phyloP scores from a whole-genome alignment of 2,113 vertebrate genomes.

The Malurus melanocephalus region DNA sequence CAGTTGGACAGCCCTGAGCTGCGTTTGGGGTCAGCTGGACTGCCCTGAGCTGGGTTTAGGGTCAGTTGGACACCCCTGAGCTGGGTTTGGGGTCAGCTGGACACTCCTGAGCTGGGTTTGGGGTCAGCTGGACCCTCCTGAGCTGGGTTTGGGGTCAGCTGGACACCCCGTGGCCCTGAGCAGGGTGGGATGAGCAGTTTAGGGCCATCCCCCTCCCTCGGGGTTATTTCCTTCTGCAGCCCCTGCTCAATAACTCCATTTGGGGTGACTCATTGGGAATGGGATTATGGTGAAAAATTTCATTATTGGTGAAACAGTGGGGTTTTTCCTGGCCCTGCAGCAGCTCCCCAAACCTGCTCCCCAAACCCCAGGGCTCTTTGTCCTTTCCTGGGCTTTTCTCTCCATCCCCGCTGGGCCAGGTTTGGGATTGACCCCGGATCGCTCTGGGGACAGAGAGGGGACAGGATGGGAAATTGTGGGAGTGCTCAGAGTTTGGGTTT shows the following conservation, averaged over 20 bases:
- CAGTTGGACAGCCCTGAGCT: too few relatives aligned
- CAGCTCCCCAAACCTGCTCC: background rate
- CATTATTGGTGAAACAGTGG: too few relatives aligned
- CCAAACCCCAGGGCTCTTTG: background rate
- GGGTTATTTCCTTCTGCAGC: background rate
- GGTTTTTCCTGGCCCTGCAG: background rate
- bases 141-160: too few relatives aligned
- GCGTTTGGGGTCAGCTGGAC: too few relatives aligned
- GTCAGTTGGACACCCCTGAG: background rate
- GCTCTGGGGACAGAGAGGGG: fast-evolving
- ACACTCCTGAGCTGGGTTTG: too few relatives aligned
- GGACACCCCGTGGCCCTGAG: background rate
- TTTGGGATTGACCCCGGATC: fast-evolving
- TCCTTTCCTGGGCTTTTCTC: background rate
- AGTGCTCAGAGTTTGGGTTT: background rate
- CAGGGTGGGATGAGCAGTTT: too few relatives aligned
- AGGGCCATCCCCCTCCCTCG: too few relatives aligned
- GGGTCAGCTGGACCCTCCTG: too few relatives aligned
- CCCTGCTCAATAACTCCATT: background rate
- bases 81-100: too few relatives aligned
- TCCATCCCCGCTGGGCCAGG: fast-evolving
- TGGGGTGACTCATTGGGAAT: background rate
- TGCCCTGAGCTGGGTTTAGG: fast-evolving
- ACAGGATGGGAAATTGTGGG: fast-evolving
- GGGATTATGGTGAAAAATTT: background rate